Evolutionary conservation across 2,797 vertebrate genomes (phyloP), one percentile per base, ranked within the genome.

Genomic region (Chelon auratus): DNA sequence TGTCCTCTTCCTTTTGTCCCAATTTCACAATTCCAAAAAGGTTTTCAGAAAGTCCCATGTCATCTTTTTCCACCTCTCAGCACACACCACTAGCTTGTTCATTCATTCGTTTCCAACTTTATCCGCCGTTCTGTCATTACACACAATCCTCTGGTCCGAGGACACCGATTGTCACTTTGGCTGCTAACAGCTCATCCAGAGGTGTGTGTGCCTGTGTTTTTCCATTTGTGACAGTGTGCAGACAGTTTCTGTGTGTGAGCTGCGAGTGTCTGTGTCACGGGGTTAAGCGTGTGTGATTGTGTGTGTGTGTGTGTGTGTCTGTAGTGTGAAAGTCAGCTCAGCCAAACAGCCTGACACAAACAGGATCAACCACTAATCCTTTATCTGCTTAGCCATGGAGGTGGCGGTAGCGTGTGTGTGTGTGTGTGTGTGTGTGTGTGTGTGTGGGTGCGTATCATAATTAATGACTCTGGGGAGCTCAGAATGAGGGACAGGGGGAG

Each of bases 321-420:
- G 42, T 64, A 64, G 83, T 88, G 88, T 86, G 85, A 91, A 90
- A 94, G 88, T 89, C 76, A 83, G 90, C 79, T 87, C 81, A 91
- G 71, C 87, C 78, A 89, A 87, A 85, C 86, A 87, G 87, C 87
- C 77, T 75, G 77, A 78, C 88, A 90, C 87, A 89, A 92, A 93
- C 86, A 85, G 89, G 91, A 93, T 92, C 92, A 93, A 82, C 82
- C 62, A 58, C 81, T 93, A 90, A 91, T 91, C 91, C 89, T 88
- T 91, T 92, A 93, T 93, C 91, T 93, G 80, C 81, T 89, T 86
- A 85, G 87, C 89, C 77, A 75, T 77, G 85, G 84, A 92, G 86
- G 89, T 92, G 88, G 72, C 82, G 55, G 78, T 37, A 54, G 6
- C 57, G 55, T 54, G 40, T 36, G 54, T 72, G 47, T 43, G 54